Percentiles rank a stretch among this genome's conserved stretches.
These are phyloP conservation scores for Drosophila lacertosa DNA, from an alignment of 1,140 invertebrate genomes.

Conservation along the genomic window DNA sequence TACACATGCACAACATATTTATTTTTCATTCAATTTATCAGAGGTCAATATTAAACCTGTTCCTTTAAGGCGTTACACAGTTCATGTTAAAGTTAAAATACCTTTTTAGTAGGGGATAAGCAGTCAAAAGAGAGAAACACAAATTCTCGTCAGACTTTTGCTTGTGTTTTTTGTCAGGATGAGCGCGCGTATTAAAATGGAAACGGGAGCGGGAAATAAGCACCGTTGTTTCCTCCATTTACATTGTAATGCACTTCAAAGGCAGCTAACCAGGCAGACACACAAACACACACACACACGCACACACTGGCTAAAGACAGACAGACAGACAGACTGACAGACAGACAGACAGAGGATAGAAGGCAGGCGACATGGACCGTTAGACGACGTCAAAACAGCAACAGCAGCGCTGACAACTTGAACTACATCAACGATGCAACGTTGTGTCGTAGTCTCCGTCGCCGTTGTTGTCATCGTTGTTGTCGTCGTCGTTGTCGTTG, in stretches of 20 bases:
- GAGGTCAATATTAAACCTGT: background rate
- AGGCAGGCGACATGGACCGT: conserved; percentile 57
- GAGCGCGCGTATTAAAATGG: conserved; percentile 5
- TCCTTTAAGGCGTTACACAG: background rate
- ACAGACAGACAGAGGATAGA: conserved; percentile 36
- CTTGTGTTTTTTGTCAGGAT: conserved; percentile 24
- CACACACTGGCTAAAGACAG: conserved; percentile 16
- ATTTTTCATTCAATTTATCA: too few species aligned
- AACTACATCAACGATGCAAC: conserved; percentile 58
- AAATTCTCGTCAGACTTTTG: conserved; percentile 1
- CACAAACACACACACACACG: conserved; percentile 15
- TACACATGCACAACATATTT: too few species aligned
- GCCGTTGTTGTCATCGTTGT: conserved; percentile 14
- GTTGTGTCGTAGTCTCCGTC: conserved; percentile 10
- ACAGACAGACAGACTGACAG: conserved; percentile 2
- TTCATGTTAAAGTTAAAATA: background rate
- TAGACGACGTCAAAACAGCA: conserved; percentile 49
- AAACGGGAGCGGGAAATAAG: conserved; percentile 54
- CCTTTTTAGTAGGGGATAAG: background rate
- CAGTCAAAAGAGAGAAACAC: conserved; percentile 1
- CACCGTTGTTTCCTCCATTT: conserved; percentile 67
- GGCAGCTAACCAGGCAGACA: conserved; percentile 55
- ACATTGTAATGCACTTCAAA: conserved; percentile 78
- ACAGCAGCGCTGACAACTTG: conserved; percentile 53
- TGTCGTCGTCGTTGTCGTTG: conserved; percentile 16